Evolutionary conservation across 1,140 invertebrate species (phyloP).

Genomic region (Drosophila azteca): DNA sequence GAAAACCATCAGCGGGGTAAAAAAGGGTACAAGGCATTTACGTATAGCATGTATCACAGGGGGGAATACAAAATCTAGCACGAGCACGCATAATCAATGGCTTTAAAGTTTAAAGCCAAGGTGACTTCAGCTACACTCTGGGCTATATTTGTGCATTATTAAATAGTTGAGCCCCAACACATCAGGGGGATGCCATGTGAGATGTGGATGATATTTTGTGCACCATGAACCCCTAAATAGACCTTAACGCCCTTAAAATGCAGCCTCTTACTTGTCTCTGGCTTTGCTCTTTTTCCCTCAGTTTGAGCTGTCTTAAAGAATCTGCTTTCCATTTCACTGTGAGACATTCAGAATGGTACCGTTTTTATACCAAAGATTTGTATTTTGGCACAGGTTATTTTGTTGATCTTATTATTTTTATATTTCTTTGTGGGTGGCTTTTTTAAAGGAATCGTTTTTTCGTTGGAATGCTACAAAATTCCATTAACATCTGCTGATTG

Average conservation of each 20-base stretch:
- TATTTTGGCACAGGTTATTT: too few relatives aligned
- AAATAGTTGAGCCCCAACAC: too few relatives aligned
- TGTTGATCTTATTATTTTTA: neutral
- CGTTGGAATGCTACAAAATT: slow-evolving; percentile 27
- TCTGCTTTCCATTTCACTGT: slow-evolving; percentile 43
- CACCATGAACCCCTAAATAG: slow-evolving; percentile 26
- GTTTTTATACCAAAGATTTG: too few relatives aligned
- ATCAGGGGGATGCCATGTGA: too few relatives aligned
- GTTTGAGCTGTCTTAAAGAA: too few relatives aligned
- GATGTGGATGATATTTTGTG: slow-evolving; percentile 10
- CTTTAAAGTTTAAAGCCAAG: slow-evolving; percentile 38
- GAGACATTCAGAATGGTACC: neutral
- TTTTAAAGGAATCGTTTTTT: too few relatives aligned
- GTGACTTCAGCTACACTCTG: slow-evolving; percentile 21
- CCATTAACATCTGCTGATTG: too few relatives aligned
- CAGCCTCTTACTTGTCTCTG: neutral
- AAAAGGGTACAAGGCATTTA: too few relatives aligned
- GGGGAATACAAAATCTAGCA: too few relatives aligned
- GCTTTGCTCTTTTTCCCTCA: neutral
- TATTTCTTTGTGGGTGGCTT: too few relatives aligned
- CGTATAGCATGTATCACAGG: too few relatives aligned
- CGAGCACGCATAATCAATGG: too few relatives aligned
- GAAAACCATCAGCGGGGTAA: neutral
- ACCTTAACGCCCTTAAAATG: slow-evolving; percentile 4
- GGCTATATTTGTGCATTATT: slow-evolving; percentile 54